phyloP scores from a whole-genome alignment of 1,140 invertebrate genomes.

The Oryctes rhinoceros region DNA sequence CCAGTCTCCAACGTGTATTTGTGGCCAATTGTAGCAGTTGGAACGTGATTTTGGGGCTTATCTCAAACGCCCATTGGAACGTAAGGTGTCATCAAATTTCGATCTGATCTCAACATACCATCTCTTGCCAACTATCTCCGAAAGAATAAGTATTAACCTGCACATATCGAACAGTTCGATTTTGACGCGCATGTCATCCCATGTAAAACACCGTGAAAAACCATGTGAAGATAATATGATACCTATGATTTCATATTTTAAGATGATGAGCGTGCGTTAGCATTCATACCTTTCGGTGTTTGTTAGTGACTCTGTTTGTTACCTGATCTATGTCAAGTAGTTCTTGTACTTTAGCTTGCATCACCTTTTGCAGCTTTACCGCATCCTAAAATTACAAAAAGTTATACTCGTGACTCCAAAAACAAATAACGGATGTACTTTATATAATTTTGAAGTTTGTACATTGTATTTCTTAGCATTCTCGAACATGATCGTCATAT shows the following conservation, averaged over 20 bases:
- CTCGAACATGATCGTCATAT: conserved; percentile 98
- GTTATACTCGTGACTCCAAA: no score
- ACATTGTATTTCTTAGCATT: conserved; percentile 96
- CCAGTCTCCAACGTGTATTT: no score
- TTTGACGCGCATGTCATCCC: no score
- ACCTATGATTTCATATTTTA: not conserved
- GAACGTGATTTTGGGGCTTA: no score
- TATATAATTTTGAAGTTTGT: conserved; percentile 87
- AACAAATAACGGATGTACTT: conserved; percentile 63
- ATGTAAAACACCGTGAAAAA: no score
- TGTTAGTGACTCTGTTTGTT: conserved; percentile 66
- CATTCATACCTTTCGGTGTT: conserved; percentile 63
- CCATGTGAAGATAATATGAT: not conserved
- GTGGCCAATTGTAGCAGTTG: no score
- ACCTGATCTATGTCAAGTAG: conserved; percentile 80
- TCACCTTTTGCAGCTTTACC: conserved; percentile 80
- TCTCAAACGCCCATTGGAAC: no score
- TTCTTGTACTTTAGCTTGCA: conserved; percentile 87
- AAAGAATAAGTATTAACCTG: no score
- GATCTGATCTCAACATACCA: no score
- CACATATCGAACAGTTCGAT: no score
- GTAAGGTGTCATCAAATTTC: no score
- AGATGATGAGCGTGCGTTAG: conserved; percentile 50
- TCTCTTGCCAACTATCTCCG: no score
- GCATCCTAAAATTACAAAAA: conserved; percentile 69